Conservation (phyloP, 2,797 vertebrate genomes). For the Pipistrellus pygmaeus region DNA sequence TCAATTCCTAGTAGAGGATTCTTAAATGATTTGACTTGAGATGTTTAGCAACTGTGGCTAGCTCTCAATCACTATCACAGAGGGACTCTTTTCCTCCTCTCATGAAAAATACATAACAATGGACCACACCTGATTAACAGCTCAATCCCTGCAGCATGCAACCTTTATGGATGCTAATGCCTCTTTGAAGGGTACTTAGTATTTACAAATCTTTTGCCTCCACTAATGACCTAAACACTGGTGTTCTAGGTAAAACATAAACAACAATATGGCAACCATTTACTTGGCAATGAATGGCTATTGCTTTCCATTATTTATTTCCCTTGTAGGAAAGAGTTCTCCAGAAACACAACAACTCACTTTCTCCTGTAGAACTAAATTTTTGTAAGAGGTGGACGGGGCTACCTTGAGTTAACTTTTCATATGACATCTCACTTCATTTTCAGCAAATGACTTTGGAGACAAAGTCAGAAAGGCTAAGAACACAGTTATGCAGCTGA, state of each 20-base stretch:
- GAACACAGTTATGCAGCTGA: background rate
- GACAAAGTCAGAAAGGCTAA: background rate
- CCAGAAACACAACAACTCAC: background rate
- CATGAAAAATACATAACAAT: background rate
- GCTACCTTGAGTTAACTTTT: background rate
- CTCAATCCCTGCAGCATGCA: background rate
- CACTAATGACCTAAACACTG: background rate
- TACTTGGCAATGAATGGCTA: background rate
- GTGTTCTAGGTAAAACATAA: constrained; percentile 37
- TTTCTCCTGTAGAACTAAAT: background rate
- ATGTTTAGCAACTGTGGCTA: constrained; percentile 2
- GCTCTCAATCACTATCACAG: background rate
- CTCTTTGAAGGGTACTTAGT: background rate
- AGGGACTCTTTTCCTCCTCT: background rate
- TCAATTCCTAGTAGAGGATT: background rate
- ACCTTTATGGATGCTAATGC: background rate
- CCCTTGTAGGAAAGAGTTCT: constrained; percentile 48
- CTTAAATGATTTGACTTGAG: constrained; percentile 46
- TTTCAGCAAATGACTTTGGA: background rate
- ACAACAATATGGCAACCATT: background rate
- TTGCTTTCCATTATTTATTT: background rate
- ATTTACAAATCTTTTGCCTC: constrained; percentile 23
- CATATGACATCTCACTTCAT: background rate
- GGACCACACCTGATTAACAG: constrained; percentile 37
- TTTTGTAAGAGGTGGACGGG: background rate